Evolutionary conservation across 2,888 invertebrate species (phyloP).

Genomic region (Gerris lacustris): DNA sequence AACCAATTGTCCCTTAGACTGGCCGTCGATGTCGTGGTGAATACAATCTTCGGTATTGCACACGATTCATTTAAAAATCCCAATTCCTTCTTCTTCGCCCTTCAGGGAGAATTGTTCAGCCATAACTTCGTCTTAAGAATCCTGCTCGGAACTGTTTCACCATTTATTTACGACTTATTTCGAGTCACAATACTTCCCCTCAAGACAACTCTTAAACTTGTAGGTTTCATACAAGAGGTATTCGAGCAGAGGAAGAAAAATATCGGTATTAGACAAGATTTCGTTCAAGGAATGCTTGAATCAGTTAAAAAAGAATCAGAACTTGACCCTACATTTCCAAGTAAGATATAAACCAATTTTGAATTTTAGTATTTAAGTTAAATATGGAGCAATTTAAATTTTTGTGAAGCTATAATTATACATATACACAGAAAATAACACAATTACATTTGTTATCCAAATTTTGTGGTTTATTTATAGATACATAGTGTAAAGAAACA

Average conservation of each 20-base stretch:
- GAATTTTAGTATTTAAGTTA: too few species aligned
- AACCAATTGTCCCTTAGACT: not conserved
- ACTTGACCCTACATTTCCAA: too few species aligned
- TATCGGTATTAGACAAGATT: not conserved
- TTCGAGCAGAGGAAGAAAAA: conserved; percentile 3
- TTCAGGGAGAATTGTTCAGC: not conserved
- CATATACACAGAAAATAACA: too few species aligned
- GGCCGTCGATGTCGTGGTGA: not conserved
- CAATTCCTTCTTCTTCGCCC: not conserved
- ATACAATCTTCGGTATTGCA: not conserved
- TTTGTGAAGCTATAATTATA: too few species aligned
- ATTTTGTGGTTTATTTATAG: too few species aligned
- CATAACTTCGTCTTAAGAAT: not conserved
- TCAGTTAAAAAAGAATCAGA: not conserved
- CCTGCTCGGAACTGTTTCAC: not conserved
- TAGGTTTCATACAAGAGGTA: not conserved
- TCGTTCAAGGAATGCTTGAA: conserved; percentile 1
- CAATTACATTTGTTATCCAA: too few species aligned
- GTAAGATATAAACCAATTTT: too few species aligned
- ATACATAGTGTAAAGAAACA: too few species aligned
- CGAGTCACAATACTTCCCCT: not conserved
- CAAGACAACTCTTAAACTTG: not conserved
- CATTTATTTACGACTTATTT: not conserved
- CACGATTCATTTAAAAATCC: not conserved
- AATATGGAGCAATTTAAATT: too few species aligned